A percentile compares a stretch with the other conserved stretches of the same genome.
Conservation (phyloP, 2,113 vertebrate genomes). For the Protobothrops flavoviridis region DNA sequence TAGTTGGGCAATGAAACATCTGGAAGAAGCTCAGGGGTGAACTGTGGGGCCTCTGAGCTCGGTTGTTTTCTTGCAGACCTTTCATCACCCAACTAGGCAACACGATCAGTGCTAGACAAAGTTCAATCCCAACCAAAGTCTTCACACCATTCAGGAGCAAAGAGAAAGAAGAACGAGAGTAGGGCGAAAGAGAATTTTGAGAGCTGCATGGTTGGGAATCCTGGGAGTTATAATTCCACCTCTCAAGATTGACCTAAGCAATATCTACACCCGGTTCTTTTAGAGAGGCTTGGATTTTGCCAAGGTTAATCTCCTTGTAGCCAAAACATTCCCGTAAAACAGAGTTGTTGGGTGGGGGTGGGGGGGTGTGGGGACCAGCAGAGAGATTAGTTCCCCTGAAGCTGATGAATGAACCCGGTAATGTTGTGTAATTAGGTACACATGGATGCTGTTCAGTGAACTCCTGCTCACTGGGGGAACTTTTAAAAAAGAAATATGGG, state of each 20-base stretch:
- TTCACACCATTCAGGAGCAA: neutral
- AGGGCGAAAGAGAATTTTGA: neutral
- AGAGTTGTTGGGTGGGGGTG: neutral
- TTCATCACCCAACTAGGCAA: no score
- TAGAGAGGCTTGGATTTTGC: neutral
- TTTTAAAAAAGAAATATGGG: neutral
- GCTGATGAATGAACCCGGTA: neutral
- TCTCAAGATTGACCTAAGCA: neutral
- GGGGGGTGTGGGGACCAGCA: neutral
- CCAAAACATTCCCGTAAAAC: neutral
- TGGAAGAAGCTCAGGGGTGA: no score
- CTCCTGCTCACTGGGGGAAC: neutral
- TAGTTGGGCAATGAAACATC: no score
- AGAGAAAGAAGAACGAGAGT: neutral
- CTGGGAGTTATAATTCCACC: neutral
- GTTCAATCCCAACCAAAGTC: neutral
- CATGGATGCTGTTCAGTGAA: neutral
- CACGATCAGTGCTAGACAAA: neutral
- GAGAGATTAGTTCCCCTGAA: neutral
- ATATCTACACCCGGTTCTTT: neutral
- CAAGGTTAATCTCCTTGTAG: neutral
- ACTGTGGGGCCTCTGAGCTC: no score
- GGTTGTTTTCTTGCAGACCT: no score
- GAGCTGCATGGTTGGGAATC: neutral
- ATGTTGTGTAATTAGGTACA: neutral